Percentiles rank a stretch among this genome's conserved stretches.
These are phyloP conservation scores for Ahaetulla prasina DNA, from an alignment of 2,113 vertebrate genomes.

Conservation along the genomic window DNA sequence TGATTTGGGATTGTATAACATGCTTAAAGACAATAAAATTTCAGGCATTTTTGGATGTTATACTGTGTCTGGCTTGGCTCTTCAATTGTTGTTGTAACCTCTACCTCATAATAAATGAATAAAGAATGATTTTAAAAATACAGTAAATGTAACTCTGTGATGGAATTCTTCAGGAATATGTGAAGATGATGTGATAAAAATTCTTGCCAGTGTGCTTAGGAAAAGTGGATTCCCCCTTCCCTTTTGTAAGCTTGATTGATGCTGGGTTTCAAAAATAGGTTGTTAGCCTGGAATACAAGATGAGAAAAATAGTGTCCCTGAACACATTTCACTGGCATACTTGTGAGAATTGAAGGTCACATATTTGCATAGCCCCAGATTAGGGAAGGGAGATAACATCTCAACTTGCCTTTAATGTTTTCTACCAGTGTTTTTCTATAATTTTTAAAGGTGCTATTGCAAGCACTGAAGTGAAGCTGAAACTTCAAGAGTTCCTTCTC, in stretches of 20 bases:
- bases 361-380: background rate
- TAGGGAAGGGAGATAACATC: background rate
- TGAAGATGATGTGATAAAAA: background rate
- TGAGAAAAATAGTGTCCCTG: background rate
- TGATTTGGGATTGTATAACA: background rate
- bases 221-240: accelerated
- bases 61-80: background rate
- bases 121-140: background rate
- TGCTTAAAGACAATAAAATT: background rate
- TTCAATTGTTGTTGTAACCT: background rate
- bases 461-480: conserved; percentile 93
- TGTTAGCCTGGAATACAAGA: background rate
- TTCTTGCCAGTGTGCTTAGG: background rate
- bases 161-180: background rate
- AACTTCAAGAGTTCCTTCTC: conserved; percentile 93
- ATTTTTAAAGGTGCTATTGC: conserved; percentile 84
- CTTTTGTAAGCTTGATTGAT: background rate
- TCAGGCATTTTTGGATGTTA: background rate
- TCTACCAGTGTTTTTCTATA: background rate
- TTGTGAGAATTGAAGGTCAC: background rate
- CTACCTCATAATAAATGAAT: background rate
- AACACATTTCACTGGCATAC: background rate
- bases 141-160: background rate
- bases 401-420: background rate
- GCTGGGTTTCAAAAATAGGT: background rate